Evolutionary conservation across 1,140 invertebrate genomes (phyloP).

Genomic region (Drosophila pachea): DNA sequence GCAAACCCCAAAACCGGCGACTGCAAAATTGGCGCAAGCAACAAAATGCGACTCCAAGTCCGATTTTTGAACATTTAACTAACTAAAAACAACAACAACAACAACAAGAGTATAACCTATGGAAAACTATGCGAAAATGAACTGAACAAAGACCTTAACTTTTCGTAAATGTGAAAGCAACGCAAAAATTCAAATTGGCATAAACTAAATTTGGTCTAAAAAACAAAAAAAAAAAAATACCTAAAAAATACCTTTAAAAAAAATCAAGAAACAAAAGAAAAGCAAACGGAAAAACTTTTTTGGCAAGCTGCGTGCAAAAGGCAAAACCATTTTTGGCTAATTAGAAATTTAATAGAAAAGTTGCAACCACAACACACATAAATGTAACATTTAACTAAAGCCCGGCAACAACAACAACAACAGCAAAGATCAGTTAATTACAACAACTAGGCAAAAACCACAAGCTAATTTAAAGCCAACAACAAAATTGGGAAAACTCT

Average conservation of each 20-base stretch:
- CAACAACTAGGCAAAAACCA: constrained; percentile 55
- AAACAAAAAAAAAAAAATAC: constrained; percentile 23
- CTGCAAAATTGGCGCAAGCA: constrained; percentile 47
- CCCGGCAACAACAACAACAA: constrained; percentile 38
- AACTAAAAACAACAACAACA: constrained; percentile 39
- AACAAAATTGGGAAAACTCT: constrained; percentile 74
- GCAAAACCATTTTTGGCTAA: constrained; percentile 50
- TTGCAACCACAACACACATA: constrained; percentile 36
- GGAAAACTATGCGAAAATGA: constrained; percentile 48
- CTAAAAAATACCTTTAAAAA: constrained; percentile 4
- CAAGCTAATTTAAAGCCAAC: constrained; percentile 71
- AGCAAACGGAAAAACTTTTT: constrained; percentile 50
- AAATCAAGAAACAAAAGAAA: constrained; percentile 27
- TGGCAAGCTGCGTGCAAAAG: constrained; percentile 56
- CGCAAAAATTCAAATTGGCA: constrained; percentile 72
- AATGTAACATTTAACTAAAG: constrained; percentile 63
- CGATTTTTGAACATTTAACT: constrained; percentile 66
- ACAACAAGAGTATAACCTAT: constrained; percentile 5
- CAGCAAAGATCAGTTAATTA: constrained; percentile 51
- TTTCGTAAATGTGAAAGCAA: constrained; percentile 47
- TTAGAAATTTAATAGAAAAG: constrained; percentile 20
- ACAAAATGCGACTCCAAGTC: constrained; percentile 50
- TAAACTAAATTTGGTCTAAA: constrained; percentile 55
- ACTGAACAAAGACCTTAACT: constrained; percentile 49
- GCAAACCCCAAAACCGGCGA: constrained; percentile 42